Base-by-base conservation (phyloP, 2,888 invertebrate species). In the Papilio elwesi region DNA sequence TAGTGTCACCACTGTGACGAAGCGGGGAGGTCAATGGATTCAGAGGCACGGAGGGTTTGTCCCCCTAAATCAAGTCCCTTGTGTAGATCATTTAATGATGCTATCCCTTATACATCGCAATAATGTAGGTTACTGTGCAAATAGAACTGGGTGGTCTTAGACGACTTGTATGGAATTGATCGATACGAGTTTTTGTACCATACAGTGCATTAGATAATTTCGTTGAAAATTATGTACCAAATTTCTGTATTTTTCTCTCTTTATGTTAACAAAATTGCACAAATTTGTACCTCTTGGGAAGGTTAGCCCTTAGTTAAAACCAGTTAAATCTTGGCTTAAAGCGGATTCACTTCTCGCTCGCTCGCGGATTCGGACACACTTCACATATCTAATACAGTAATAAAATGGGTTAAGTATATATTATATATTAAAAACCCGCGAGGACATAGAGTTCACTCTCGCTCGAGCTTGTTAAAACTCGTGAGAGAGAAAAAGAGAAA, bases 91-190 rank as follows among this genome's bases (percentile, higher is more conserved):
- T 92, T 62, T 92, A 92, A 92, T 90, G 93, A 91, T 89, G 85
- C 87, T 87, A 88, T 92, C 93, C 91, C 92, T 91, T 87, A 88
- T 88, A 84, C 85, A 79, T 80, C 82, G 84, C 82, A 82, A 87
- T 87, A 85, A 93, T 92, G 92, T 93, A 92, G 93, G 93, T 93
- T 93, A 93, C 93, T 93, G 91, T 92, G 93, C 85, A 93, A 93
- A 93, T 91, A 93, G 86, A 77, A 75, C 80, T 77, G 78, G 77
- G 84, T 90, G 92, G 90, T 90, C 85, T 83, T 87, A 87, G 82
- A 86, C 89, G 48, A 48, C 49, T 49, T 53, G 64, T 49, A 63
- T 55, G 16, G 55, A 53, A 68, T 49, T 68, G 15, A 73, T 73
- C 57, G 59, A 73, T 65, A 55, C 43, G 1, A 26, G 16, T 53